phyloP scores from a whole-genome alignment of 2,113 vertebrate species.

The Xerus inauris region DNA sequence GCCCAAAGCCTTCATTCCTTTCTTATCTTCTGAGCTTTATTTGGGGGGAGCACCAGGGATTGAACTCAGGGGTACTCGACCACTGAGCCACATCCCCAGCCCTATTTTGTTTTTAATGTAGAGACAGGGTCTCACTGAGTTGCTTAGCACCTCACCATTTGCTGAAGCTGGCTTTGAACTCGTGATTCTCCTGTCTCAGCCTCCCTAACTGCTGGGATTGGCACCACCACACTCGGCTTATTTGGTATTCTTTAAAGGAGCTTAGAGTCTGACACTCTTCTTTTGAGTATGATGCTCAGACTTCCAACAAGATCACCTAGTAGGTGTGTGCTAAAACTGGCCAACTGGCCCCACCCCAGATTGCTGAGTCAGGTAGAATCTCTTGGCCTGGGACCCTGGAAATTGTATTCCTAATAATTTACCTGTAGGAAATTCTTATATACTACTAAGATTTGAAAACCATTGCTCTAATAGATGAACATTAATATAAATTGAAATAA shows the following conservation, averaged over 20 bases:
- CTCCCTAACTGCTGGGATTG: too few relatives aligned
- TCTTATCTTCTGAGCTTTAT: neutral
- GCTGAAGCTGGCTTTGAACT: too few relatives aligned
- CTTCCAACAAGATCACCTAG: too few relatives aligned
- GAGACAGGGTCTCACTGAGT: too few relatives aligned
- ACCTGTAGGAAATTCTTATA: neutral
- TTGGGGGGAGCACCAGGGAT: too few relatives aligned
- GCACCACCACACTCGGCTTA: too few relatives aligned
- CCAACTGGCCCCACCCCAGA: neutral
- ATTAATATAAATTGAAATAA: neutral
- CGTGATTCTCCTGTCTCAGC: too few relatives aligned
- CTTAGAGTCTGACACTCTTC: neutral
- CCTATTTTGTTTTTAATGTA: too few relatives aligned
- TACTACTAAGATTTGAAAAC: neutral
- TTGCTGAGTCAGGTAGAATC: neutral
- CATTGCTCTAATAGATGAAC: neutral
- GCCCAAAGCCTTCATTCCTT: neutral
- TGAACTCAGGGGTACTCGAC: too few relatives aligned
- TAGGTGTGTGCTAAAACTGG: neutral
- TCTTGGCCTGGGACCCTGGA: neutral
- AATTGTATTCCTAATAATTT: neutral
- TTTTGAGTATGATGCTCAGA: too few relatives aligned
- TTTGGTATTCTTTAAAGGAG: neutral
- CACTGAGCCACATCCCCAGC: too few relatives aligned
- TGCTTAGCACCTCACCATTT: too few relatives aligned